phyloP scores from a whole-genome alignment of 2,888 invertebrate genomes.

The Rhaphigaster nebulosa region DNA sequence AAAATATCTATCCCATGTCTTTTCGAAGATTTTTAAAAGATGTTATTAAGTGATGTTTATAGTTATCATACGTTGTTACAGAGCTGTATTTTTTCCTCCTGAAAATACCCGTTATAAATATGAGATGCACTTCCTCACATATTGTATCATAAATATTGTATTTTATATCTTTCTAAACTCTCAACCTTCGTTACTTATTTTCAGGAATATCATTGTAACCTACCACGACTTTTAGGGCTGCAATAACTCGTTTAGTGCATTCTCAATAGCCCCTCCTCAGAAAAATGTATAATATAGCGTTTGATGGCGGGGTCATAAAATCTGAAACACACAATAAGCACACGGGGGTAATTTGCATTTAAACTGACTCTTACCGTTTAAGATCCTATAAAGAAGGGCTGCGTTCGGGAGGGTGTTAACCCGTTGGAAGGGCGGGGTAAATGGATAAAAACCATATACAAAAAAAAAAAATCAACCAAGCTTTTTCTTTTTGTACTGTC shows the following conservation, averaged over 20 bases:
- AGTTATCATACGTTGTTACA: not conserved
- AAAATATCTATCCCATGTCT: too few relatives aligned
- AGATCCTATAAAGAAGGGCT: not conserved
- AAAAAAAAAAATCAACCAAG: not conserved
- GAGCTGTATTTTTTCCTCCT: not conserved
- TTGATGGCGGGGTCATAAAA: slow-evolving; percentile 22
- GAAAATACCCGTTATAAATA: not conserved
- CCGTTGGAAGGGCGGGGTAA: slow-evolving; percentile 18
- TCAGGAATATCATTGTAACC: not conserved
- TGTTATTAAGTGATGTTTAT: not conserved
- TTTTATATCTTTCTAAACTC: not conserved
- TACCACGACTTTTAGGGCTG: not conserved
- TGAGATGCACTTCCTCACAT: not conserved
- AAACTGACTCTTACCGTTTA: not conserved
- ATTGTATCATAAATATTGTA: not conserved
- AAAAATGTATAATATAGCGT: slow-evolving; percentile 14
- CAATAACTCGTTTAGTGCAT: not conserved
- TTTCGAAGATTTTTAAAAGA: too few relatives aligned
- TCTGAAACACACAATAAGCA: not conserved
- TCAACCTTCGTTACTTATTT: not conserved
- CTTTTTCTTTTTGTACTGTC: slow-evolving; percentile 27
- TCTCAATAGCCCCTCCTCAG: not conserved
- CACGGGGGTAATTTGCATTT: not conserved
- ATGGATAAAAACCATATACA: not conserved
- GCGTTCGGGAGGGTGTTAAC: not conserved